These are phyloP conservation scores for Cynoglossus semilaevis DNA, from an alignment of 2,113 vertebrate genomes.

Conservation along the genomic window DNA sequence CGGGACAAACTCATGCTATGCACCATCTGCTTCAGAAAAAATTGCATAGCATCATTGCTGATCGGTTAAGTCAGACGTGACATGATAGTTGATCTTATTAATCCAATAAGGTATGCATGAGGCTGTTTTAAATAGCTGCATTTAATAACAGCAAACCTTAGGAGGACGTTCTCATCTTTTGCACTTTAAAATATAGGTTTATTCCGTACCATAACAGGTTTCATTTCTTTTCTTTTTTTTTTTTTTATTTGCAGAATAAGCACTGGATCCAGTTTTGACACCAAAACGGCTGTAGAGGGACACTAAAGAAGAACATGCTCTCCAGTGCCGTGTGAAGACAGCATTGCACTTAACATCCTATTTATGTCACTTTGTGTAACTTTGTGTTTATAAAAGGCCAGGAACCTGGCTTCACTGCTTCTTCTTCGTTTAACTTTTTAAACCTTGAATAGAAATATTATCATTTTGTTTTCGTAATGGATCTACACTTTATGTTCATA, in stretches of 20 bases:
- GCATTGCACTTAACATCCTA: conserved; percentile 56
- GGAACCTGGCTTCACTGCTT: conserved; percentile 14
- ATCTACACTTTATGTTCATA: conserved; percentile 21
- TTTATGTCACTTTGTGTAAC: conserved; percentile 34
- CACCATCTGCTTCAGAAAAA: conserved; percentile 57
- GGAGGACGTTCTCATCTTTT: conserved; percentile 18
- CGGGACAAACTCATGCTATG: conserved; percentile 61
- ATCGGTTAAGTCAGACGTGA: conserved; percentile 33
- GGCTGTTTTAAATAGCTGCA: conserved; percentile 26
- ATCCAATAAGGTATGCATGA: conserved; percentile 59
- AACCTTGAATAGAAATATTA: conserved; percentile 53
- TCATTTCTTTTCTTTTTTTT: conserved; percentile 41
- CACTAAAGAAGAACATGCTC: conserved; percentile 51
- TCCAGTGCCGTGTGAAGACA: conserved; percentile 51
- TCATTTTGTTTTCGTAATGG: conserved; percentile 7
- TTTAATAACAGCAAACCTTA: conserved; percentile 37
- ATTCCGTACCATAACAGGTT: neutral
- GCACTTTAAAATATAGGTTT: neutral
- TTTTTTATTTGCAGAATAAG: conserved; percentile 68
- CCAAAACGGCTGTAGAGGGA: conserved; percentile 76
- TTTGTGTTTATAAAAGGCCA: conserved; percentile 17
- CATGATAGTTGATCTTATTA: conserved; percentile 45
- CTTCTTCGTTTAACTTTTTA: conserved; percentile 31
- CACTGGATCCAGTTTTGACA: conserved; percentile 72
- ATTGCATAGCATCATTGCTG: conserved; percentile 42